A percentile compares a stretch with the other conserved stretches of the same genome.
These are phyloP conservation scores for Unio delphinus DNA, from an alignment of 2,888 invertebrate species.

Conservation along the genomic window DNA sequence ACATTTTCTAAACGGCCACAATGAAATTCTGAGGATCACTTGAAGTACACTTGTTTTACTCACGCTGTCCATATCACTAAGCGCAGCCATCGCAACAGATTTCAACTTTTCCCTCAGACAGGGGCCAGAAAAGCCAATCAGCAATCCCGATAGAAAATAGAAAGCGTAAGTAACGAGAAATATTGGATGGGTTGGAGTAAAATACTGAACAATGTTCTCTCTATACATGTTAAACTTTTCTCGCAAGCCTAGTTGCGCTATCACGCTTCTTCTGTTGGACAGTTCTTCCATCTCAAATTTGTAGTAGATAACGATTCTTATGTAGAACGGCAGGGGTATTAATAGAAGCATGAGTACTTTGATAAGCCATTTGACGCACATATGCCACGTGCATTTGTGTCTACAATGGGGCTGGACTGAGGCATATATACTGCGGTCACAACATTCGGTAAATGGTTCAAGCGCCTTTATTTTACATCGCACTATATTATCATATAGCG, in stretches of 20 bases:
- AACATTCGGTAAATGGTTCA: slow-evolving; percentile 64
- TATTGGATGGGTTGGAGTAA: slow-evolving; percentile 62
- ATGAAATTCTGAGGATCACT: slow-evolving; percentile 53
- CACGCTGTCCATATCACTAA: slow-evolving; percentile 62
- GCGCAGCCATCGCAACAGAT: slow-evolving; percentile 53
- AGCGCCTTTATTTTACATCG: slow-evolving; percentile 63
- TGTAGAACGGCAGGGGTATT: slow-evolving; percentile 64
- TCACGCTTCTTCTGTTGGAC: slow-evolving; percentile 34
- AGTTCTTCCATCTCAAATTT: slow-evolving; percentile 63
- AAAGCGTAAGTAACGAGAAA: slow-evolving; percentile 62
- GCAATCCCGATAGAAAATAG: slow-evolving; percentile 56
- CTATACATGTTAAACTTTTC: slow-evolving; percentile 53
- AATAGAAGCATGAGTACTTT: slow-evolving; percentile 56
- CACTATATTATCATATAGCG: slow-evolving; percentile 59
- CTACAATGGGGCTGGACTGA: slow-evolving; percentile 45
- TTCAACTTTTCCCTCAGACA: slow-evolving; percentile 54
- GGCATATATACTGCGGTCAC: slow-evolving; percentile 59
- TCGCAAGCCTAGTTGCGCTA: slow-evolving; percentile 36
- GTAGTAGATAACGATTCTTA: slow-evolving; percentile 63
- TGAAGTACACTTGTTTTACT: slow-evolving; percentile 62
- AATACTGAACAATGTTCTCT: slow-evolving; percentile 61
- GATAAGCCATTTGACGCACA: slow-evolving; percentile 48
- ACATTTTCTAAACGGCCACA: slow-evolving; percentile 66
- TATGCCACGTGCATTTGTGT: slow-evolving; percentile 56
- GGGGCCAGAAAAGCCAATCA: slow-evolving; percentile 52